phyloP scores from a whole-genome alignment of 2,888 invertebrate genomes.

The Drosophila dives region DNA sequence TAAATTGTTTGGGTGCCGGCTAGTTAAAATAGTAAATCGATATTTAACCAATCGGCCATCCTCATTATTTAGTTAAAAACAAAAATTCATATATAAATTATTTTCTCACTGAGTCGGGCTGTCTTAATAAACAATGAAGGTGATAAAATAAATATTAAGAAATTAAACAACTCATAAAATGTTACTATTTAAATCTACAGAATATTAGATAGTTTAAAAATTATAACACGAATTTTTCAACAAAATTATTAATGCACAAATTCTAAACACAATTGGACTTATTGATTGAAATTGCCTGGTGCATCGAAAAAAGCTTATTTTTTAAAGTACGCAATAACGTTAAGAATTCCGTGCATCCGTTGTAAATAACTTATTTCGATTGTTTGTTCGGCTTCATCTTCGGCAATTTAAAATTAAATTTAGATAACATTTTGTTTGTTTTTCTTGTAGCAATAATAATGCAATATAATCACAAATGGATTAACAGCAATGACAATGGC shows the following conservation, averaged over 20 bases:
- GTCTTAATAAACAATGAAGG: neutral
- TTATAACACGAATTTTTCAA: neutral
- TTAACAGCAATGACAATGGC: conserved; percentile 43
- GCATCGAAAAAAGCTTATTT: neutral
- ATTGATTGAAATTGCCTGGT: neutral
- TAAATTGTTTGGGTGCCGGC: neutral
- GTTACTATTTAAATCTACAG: neutral
- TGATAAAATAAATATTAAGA: neutral
- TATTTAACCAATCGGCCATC: neutral
- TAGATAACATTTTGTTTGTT: neutral
- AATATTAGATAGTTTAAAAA: neutral
- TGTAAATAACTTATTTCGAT: neutral
- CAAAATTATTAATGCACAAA: neutral
- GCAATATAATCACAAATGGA: conserved; percentile 28
- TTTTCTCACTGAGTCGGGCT: neutral
- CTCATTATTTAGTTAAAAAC: neutral
- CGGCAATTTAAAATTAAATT: conserved; percentile 1
- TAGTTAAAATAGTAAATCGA: neutral
- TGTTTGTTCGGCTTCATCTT: neutral
- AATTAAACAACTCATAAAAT: neutral
- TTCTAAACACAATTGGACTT: neutral
- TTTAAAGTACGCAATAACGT: neutral
- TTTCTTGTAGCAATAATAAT: conserved; percentile 19
- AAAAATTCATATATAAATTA: neutral
- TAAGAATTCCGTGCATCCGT: neutral